Evolutionary conservation across 2,888 invertebrate genomes (phyloP), one percentile per base, ranked within the genome.

Genomic region (Oasisia sp.): DNA sequence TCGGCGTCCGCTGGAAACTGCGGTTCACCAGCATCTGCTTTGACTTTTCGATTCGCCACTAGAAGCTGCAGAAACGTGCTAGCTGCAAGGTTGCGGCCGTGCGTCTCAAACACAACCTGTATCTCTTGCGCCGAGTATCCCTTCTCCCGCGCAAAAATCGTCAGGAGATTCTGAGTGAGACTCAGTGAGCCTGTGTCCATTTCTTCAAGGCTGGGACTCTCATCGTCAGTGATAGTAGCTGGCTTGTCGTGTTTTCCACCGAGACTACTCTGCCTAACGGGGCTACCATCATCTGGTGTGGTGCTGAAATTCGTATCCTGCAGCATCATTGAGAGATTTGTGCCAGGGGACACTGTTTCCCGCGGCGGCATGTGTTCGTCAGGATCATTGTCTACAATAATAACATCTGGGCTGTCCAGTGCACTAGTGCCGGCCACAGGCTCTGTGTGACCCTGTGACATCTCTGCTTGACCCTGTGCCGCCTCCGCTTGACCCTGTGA

Each of bases 121-220:
- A 92, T 92, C 56, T 92, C 92, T 11, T 89, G 89, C 2, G 8
- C 38, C n/a, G 89, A 45, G 50, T 92, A 92, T 14, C 92, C 92
- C 32, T 50, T 91, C 27, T 89, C 90, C 56, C 58, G 89, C 9
- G 92, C 92, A 32, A 89, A 92, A 27, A 12, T 50, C 3, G 50
- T 91, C n/a, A 32, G 90, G 9, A 58, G 38, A 45, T 45, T 50
- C 50, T 32, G 92, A 4, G 56, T 74, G 3, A 74, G 27, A n/a
- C n/a, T 74, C n/a, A 74, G 27, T 74, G 74, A n/a, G 27, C 27
- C 74, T 19, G 7, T 5, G 74, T 74, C 74, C 27, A 19, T n/a
- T 27, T 74, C 74, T 19, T 74, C 74, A 19, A 74, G 19, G 74
- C 74, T 74, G 74, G 74, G 19, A 74, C 14, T 74, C 74, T 27